Base-by-base conservation (phyloP, 23 tunicate species). In the Phallusia fumigata region DNA sequence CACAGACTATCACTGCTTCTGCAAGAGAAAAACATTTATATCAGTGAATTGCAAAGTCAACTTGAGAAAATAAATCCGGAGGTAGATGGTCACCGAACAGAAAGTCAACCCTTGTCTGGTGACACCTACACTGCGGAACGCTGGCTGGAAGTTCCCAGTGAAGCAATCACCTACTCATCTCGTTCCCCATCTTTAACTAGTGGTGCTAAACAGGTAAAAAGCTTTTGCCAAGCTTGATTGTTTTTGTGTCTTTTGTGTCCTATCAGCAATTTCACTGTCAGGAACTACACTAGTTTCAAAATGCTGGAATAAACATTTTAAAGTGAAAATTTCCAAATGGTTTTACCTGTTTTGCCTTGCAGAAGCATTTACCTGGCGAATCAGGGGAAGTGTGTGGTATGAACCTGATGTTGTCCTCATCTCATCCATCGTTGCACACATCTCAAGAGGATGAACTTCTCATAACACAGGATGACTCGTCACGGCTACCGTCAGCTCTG, bases 321-420 rank as follows among this genome's bases (percentile, higher is more conserved):
- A n/a, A n/a, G n/a, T n/a, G n/a, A n/a, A n/a, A n/a, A n/a, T n/a
- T n/a, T n/a, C n/a, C n/a, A n/a, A n/a, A n/a, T n/a, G n/a, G n/a
- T n/a, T n/a, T n/a, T n/a, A n/a, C n/a, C n/a, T n/a, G n/a, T n/a
- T n/a, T 40, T 40, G 47, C 10, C 10, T 40, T 40, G 5, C 10
- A 40, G 47, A 5, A 40, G 11, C 69, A 58, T 22, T 21, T 24
- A 58, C 69, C 15, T 58, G 69, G 28, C 16, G 28, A 58, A 24
- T 13, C 28, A 58, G 28, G 28, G 13, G 13, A 24, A 58, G 2
- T 13, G 26, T 21, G 18, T 18, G 58, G 58, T 13, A 18, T 51
- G 18, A 51, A 51, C 58, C 0, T 83, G 45, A 73, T 92, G 64
- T 81, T 89, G 30, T 87, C 97, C 76, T 64, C 97, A 49, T 90